Evolutionary conservation across 2,888 invertebrate genomes (phyloP).

Genomic region (Monochamus alternatus): DNA sequence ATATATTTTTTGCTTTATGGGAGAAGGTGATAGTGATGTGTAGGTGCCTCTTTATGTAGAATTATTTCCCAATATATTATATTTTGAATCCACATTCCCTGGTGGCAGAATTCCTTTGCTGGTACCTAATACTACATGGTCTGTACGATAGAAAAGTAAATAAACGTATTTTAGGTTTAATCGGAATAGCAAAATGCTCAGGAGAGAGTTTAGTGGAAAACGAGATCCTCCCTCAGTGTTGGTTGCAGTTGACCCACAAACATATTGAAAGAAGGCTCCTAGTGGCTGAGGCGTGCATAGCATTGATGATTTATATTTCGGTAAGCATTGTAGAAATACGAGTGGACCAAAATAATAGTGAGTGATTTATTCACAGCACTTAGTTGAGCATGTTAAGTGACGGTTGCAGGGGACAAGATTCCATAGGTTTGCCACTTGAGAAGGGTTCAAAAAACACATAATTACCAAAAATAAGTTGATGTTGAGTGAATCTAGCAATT

Average conservation of each 20-base stretch:
- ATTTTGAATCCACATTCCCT: background rate
- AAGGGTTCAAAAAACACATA: too few species aligned
- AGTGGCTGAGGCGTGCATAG: conserved; percentile 80
- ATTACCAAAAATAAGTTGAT: too few species aligned
- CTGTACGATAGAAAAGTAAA: background rate
- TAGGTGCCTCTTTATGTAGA: background rate
- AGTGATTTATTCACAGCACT: too few species aligned
- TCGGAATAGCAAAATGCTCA: conserved; percentile 71
- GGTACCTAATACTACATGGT: background rate
- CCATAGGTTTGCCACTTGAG: too few species aligned
- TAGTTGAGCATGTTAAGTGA: too few species aligned
- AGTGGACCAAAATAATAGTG: too few species aligned
- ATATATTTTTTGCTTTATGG: background rate
- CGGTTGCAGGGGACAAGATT: too few species aligned
- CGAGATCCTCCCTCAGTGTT: conserved; percentile 81
- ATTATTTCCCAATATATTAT: background rate
- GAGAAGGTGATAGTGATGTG: background rate
- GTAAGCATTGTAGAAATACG: conserved; percentile 66
- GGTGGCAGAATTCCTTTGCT: background rate
- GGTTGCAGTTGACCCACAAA: conserved; percentile 82
- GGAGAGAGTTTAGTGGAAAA: conserved; percentile 75
- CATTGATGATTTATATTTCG: conserved; percentile 78
- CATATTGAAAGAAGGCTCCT: conserved; percentile 78
- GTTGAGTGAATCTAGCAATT: too few species aligned
- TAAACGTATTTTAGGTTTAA: conserved; percentile 65